Base-by-base conservation (phyloP, 2,888 invertebrate genomes). In the Lottia gigantea region DNA sequence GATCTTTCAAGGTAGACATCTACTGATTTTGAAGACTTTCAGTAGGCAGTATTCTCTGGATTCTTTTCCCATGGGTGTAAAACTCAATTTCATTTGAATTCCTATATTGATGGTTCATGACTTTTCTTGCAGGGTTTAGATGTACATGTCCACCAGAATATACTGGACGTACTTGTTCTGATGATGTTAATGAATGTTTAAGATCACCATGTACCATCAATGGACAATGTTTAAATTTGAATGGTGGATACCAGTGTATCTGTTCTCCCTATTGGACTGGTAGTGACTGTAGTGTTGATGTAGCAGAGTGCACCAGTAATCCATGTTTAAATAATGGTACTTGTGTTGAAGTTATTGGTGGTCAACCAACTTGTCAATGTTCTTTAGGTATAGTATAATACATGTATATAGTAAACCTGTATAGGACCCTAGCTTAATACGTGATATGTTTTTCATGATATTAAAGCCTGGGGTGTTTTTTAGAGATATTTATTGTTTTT, bases 271-370 rank as follows among this genome's bases (percentile, higher is more conserved):
- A 74, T 68, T 86, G 85, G 85, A 82, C 81, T 4, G 84, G 84
- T 6, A 31, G 23, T 26, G 63, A 66, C 19, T 82, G 82, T 70
- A 72, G 77, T 19, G 40, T 46, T n/a, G 79, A 95, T 73, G 90
- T 96, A 74, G 95, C 96, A 87, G 96, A 96, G 0, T 97, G 96
- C 77, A 75, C 78, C 12, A 84, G 86, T 12, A 19, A 70, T 11
- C 96, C 95, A 40, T 97, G 97, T 91, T 94, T 95, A 89, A 95
- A 96, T 91, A 93, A 94, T 82, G 96, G 95, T 83, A 92, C 92
- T 73, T 96, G 96, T 89, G 90, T 94, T 14, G 80, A 80, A 66
- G 71, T 67, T 12, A 40, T 75, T 47, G 78, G 79, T 23, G 78
- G 76, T 1, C 75, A 73, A 25, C 70, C 74, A 15, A 23, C 26